These are phyloP conservation scores for Rhodinocichla rosea DNA, from an alignment of 2,113 vertebrate genomes.

Conservation along the genomic window DNA sequence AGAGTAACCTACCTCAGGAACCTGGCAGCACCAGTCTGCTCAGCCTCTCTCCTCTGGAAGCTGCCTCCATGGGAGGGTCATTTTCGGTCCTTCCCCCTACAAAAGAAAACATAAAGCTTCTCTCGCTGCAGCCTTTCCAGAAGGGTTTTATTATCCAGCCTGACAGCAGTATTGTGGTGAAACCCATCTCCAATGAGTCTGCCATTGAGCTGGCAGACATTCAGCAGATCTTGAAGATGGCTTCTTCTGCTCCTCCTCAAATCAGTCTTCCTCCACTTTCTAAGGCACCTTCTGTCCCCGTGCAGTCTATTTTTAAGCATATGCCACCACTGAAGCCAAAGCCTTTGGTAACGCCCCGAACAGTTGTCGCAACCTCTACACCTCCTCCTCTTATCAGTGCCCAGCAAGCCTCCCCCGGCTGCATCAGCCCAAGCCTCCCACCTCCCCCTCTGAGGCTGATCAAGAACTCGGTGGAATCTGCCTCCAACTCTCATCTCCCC, in stretches of 20 bases:
- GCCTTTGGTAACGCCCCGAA: constrained; percentile 86
- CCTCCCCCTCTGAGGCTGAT: constrained; percentile 80
- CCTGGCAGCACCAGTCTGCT: constrained; percentile 73
- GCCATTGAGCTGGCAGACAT: constrained; percentile 91
- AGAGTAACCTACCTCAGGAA: constrained; percentile 90
- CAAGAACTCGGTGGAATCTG: constrained; percentile 75
- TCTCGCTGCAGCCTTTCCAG: constrained; percentile 91
- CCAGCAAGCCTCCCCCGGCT: constrained; percentile 92
- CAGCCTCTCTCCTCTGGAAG: constrained; percentile 82
- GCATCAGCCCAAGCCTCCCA: constrained; percentile 89
- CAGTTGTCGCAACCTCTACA: constrained; percentile 85
- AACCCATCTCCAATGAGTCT: constrained; percentile 78
- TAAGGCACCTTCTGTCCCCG: constrained; percentile 79
- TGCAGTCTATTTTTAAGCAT: constrained; percentile 81
- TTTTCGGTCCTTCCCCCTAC: constrained; percentile 83
- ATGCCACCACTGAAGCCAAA: constrained; percentile 94
- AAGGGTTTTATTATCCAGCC: constrained; percentile 90
- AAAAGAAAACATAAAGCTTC: constrained; percentile 81
- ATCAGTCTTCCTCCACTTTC: constrained; percentile 87
- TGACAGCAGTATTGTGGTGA: constrained; percentile 83
- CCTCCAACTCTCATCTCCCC: constrained; percentile 64
- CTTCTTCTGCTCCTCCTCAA: constrained; percentile 83
- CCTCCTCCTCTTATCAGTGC: constrained; percentile 88
- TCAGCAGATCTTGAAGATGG: constrained; percentile 95
- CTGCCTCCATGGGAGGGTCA: constrained; percentile 71